Conservation (phyloP, 2,113 vertebrate genomes). For the Australoheros scitulus region DNA sequence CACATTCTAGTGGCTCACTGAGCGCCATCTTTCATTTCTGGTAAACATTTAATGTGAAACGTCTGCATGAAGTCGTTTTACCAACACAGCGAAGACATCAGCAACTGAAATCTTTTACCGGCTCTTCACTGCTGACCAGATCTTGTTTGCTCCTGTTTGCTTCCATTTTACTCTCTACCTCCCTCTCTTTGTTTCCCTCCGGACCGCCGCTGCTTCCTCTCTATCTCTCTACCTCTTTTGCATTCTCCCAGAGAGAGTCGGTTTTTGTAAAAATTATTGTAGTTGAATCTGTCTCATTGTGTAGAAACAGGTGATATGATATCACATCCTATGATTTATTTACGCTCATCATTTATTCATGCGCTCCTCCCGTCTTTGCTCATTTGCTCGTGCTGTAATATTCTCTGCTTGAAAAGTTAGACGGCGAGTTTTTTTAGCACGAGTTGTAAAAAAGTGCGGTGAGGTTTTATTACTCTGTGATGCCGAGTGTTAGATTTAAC, state of each 20-base stretch:
- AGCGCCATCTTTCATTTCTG: neutral
- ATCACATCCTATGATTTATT: conserved; percentile 70
- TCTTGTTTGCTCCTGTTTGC: neutral
- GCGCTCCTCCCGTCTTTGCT: conserved; percentile 50
- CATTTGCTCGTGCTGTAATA: conserved; percentile 55
- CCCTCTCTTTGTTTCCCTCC: neutral
- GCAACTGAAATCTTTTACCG: neutral
- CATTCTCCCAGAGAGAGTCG: neutral
- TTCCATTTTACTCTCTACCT: neutral
- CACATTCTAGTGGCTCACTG: neutral
- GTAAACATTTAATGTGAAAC: neutral
- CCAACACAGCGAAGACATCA: neutral
- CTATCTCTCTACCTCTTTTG: neutral
- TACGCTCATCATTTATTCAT: conserved; percentile 74
- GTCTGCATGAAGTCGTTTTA: neutral
- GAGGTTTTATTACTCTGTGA: conserved; percentile 31
- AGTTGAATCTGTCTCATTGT: conserved; percentile 57
- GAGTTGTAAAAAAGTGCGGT: conserved; percentile 36
- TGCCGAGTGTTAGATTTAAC: conserved; percentile 40
- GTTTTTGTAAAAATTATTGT: conserved; percentile 35
- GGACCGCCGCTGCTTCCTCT: neutral
- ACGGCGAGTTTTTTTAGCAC: conserved; percentile 47
- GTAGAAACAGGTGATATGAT: conserved; percentile 66
- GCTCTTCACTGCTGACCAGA: neutral
- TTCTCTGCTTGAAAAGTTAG: conserved; percentile 53